Base-by-base conservation (phyloP, 1,140 invertebrate species). In the Trachelipus rathkii region DNA sequence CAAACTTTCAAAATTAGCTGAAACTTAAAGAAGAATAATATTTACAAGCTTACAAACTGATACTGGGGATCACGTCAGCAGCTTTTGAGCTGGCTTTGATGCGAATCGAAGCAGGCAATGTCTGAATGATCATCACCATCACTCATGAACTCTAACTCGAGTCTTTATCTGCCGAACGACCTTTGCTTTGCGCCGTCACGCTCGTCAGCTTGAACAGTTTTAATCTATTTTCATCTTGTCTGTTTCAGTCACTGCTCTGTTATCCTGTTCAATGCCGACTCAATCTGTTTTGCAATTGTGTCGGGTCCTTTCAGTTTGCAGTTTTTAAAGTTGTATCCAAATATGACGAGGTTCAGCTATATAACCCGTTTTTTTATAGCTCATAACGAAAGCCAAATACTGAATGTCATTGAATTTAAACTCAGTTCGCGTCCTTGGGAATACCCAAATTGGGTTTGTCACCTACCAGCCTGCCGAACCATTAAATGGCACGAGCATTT, bases 61-160 rank as follows among this genome's bases (percentile, higher is more conserved):
- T n/a, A n/a, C n/a, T n/a, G n/a, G n/a, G n/a, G n/a, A n/a, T n/a
- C n/a, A 78, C 68, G 44, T 78, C 69, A 9, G 66, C 44, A 46
- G 75, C 76, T 21, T 44, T 70, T 15, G 74, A 15, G 79, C 76
- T 44, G 75, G 77, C 44, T 7, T 78, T 69, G 19, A 81, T 23
- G 66, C 2, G 68, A 68, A 60, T 78, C 71, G 44, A 81, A 81
- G 72, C 69, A 78, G 10, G 50, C 19, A n/a, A 81, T 53, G 21
- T 74, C 75, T 9, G 67, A n/a, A 15, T 46, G 73, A 8, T n/a
- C 70, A 53, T 81, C 79, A 75, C 78, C 72, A 78, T 78, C 79
- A 81, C n/a, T 78, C 24, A 66, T 53, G 50, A 81, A 74, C 23
- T 74, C 77, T 13, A 81, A n/a, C n/a, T n/a, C 10, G 13, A 77